Evolutionary conservation across 2,888 invertebrate species (phyloP).

Genomic region (Yponomeuta malinellus): DNA sequence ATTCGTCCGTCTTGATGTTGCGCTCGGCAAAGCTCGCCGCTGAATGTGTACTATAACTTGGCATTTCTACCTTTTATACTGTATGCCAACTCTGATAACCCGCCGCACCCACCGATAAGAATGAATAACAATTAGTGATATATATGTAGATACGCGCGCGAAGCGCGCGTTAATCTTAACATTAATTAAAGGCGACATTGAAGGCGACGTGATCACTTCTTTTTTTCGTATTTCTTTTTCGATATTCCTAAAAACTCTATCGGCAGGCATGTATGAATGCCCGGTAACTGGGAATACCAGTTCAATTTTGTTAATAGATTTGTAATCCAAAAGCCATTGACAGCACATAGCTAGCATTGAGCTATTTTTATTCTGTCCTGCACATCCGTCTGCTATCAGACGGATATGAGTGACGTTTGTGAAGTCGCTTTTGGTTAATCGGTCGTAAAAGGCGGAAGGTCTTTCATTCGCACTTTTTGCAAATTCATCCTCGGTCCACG

Average conservation of each 20-base stretch:
- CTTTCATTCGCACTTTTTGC: constrained; percentile 10
- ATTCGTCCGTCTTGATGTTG: too few species aligned
- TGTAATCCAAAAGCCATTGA: constrained; percentile 18
- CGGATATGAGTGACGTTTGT: constrained; percentile 21
- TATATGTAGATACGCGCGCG: too few species aligned
- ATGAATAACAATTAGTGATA: too few species aligned
- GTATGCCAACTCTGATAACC: too few species aligned
- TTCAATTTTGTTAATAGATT: constrained; percentile 12
- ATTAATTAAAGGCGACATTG: neutral
- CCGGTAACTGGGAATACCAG: constrained; percentile 13
- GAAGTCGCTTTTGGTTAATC: constrained; percentile 17
- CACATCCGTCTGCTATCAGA: constrained; percentile 27
- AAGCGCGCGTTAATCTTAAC: too few species aligned
- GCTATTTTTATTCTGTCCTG: constrained; percentile 27
- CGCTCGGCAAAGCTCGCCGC: too few species aligned
- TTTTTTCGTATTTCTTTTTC: too few species aligned
- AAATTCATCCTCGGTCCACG: constrained; percentile 13
- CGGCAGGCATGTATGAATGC: constrained; percentile 8
- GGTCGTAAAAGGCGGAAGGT: constrained; percentile 11
- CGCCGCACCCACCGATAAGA: too few species aligned
- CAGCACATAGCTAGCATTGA: constrained; percentile 28
- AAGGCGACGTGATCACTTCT: constrained; percentile 8
- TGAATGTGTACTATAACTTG: too few species aligned
- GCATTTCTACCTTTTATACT: too few species aligned
- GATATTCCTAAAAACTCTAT: neutral